Evolutionary conservation across 2,113 vertebrate species (phyloP).

Genomic region (Colaptes auratus): DNA sequence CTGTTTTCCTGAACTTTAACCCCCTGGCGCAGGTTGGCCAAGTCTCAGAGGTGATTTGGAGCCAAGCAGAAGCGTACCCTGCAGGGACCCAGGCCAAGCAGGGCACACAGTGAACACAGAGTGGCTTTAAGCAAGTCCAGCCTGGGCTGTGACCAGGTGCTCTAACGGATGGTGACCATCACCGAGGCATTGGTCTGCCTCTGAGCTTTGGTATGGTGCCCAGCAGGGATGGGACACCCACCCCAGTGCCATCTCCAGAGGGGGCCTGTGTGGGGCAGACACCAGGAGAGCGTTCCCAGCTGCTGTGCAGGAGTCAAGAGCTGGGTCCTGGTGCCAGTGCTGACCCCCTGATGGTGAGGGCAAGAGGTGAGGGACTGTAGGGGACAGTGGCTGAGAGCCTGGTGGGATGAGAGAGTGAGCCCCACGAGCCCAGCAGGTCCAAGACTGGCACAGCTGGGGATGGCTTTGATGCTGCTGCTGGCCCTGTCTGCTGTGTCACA

Average conservation of each 20-base stretch:
- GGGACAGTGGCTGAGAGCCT: not conserved
- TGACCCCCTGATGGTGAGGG: not conserved
- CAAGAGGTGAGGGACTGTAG: not conserved
- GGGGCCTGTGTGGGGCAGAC: not conserved
- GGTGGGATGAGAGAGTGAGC: not conserved
- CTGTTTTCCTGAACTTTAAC: not conserved
- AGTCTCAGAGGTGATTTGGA: not conserved
- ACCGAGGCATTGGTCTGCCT: not conserved
- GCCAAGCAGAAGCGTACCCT: not conserved
- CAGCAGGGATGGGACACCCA: not conserved
- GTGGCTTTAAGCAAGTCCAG: not conserved
- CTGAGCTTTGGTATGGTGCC: not conserved
- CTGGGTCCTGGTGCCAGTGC: not conserved
- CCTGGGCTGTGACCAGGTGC: not conserved
- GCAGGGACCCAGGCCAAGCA: not conserved
- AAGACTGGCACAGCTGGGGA: accelerated
- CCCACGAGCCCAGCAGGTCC: not conserved
- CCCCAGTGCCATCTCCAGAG: accelerated
- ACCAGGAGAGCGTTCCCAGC: not conserved
- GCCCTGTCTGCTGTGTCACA: not conserved
- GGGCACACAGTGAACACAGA: accelerated
- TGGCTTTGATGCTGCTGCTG: accelerated
- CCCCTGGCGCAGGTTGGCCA: not conserved
- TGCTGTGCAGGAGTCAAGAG: not conserved
- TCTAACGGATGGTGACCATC: not conserved